A percentile compares a stretch with the other conserved stretches of the same genome.
Conservation (phyloP, 2,113 vertebrate genomes). For the Ictalurus punctatus region DNA sequence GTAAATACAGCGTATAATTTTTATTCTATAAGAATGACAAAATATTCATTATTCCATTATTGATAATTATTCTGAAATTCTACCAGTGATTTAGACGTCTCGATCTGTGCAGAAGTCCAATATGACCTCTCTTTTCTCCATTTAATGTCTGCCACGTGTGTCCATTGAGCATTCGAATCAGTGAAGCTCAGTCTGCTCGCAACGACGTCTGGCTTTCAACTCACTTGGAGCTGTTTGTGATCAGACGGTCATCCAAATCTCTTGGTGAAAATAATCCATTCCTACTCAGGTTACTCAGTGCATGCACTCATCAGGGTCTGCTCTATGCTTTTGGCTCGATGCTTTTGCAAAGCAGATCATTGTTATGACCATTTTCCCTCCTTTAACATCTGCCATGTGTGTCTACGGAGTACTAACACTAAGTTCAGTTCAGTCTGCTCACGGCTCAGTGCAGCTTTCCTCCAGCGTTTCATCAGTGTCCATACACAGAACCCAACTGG, state of each 20-base stretch:
- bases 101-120: background rate
- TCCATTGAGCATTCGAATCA: constrained; percentile 11
- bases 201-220: constrained; percentile 55
- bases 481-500: background rate
- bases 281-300: constrained; percentile 28
- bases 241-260: constrained; percentile 48
- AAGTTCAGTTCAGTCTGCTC: background rate
- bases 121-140: background rate
- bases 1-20: background rate
- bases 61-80: background rate
- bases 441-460: constrained; percentile 20
- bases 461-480: constrained; percentile 19
- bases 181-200: background rate
- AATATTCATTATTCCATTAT: background rate
- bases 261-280: constrained; percentile 38
- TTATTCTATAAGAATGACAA: constrained; percentile 5
- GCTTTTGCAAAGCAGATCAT: constrained; percentile 11
- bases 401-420: background rate
- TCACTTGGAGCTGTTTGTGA: constrained; percentile 56
- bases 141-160: constrained; percentile 36
- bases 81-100: background rate
- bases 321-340: constrained; percentile 8
- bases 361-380: constrained; percentile 1
- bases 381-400: constrained; percentile 35
- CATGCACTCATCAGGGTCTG: constrained; percentile 1